These are phyloP conservation scores for Microtus richardsoni DNA, from an alignment of 2,113 vertebrate species.

Conservation along the genomic window DNA sequence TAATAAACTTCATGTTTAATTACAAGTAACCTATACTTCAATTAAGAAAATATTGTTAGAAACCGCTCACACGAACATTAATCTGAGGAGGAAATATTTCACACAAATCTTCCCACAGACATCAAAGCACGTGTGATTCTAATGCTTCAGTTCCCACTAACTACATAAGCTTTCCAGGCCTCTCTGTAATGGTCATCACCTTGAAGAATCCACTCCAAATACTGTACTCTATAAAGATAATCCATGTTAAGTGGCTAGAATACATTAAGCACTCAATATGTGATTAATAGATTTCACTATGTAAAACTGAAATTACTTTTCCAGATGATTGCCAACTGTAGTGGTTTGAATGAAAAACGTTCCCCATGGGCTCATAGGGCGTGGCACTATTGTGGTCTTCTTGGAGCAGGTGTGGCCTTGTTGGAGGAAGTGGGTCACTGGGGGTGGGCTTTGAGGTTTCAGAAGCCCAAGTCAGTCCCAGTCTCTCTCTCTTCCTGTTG, in stretches of 20 bases:
- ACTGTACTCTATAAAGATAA: background rate
- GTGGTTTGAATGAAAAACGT: background rate
- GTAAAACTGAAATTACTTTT: conserved; percentile 16
- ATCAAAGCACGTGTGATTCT: background rate
- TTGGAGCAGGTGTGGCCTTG: background rate
- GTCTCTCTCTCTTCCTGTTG: background rate
- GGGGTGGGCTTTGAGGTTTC: background rate
- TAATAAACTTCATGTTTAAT: background rate
- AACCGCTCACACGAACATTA: background rate
- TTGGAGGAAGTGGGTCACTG: background rate
- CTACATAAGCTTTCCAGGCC: background rate
- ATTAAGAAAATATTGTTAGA: background rate
- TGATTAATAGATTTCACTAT: background rate
- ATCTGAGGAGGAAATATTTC: conserved; percentile 31
- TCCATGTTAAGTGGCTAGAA: background rate
- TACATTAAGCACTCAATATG: background rate
- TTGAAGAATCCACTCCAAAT: background rate
- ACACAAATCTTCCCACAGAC: background rate
- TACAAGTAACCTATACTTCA: background rate
- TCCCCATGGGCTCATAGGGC: background rate
- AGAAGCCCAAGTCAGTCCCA: background rate
- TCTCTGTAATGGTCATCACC: background rate
- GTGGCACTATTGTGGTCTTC: background rate
- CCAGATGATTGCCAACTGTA: background rate
- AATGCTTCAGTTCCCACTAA: background rate